These are phyloP conservation scores for Cantharis lateralis DNA, from an alignment of 2,888 invertebrate species.

Conservation along the genomic window DNA sequence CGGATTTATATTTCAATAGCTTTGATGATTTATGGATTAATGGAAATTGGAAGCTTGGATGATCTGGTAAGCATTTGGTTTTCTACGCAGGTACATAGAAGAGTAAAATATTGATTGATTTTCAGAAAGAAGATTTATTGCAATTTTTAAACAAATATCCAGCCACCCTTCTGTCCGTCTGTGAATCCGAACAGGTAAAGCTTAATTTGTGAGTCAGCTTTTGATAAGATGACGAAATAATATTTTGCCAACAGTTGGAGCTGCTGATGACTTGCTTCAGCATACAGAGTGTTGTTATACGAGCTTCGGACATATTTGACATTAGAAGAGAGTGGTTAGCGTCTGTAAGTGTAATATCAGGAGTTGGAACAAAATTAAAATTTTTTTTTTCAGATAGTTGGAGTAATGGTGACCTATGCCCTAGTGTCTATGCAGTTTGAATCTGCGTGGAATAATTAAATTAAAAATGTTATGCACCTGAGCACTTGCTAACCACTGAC, in stretches of 20 bases:
- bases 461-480: not conserved
- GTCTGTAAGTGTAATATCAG: not conserved
- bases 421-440: not conserved
- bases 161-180: not conserved
- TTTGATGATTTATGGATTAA: not conserved
- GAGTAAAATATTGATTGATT: not conserved
- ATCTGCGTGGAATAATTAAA: not conserved
- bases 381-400: not conserved
- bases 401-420: not conserved
- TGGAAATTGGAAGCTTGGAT: not conserved
- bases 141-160: not conserved
- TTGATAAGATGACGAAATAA: not conserved
- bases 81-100: too few relatives aligned
- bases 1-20: not conserved
- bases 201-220: not conserved
- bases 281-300: not conserved
- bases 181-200: not conserved
- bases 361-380: not conserved
- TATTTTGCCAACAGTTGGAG: not conserved
- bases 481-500: too few relatives aligned
- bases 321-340: not conserved
- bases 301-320: slow-evolving; percentile 4
- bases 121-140: not conserved
- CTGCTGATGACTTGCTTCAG: not conserved
- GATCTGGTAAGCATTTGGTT: not conserved